These are phyloP conservation scores for Agriopis leucophaearia DNA, from an alignment of 2,888 invertebrate genomes.

Conservation along the genomic window DNA sequence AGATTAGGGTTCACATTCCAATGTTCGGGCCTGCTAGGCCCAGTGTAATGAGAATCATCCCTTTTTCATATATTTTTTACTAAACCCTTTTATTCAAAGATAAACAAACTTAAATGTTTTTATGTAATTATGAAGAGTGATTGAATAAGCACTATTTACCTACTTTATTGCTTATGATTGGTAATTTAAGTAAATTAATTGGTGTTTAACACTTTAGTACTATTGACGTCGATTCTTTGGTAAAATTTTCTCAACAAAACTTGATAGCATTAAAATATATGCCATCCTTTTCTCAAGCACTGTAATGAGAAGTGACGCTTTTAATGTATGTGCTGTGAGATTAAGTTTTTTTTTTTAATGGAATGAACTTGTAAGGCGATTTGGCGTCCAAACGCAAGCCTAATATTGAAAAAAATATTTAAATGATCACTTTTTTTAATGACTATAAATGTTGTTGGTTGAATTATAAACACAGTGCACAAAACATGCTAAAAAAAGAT, in stretches of 20 bases:
- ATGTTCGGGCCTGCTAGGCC: not conserved
- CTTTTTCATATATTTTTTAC: not conserved
- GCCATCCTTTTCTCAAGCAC: not conserved
- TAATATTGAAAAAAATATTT: no score
- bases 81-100: not conserved
- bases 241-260: not conserved
- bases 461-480: slow-evolving; percentile 11
- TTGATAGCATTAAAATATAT: not conserved
- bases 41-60: not conserved
- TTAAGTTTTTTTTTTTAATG: no score
- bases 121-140: not conserved
- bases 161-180: not conserved
- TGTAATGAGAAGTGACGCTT: not conserved
- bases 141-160: slow-evolving; percentile 6
- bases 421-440: not conserved
- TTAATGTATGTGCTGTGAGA: not conserved
- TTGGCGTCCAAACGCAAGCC: no score
- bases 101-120: not conserved
- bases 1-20: no score
- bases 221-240: not conserved
- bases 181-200: not conserved
- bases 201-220: not conserved
- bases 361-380: no score
- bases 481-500: slow-evolving; percentile 6
- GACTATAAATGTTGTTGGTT: not conserved